These are phyloP conservation scores for Hirtodrosophila duncani DNA, from an alignment of 2,888 invertebrate genomes.

Conservation along the genomic window DNA sequence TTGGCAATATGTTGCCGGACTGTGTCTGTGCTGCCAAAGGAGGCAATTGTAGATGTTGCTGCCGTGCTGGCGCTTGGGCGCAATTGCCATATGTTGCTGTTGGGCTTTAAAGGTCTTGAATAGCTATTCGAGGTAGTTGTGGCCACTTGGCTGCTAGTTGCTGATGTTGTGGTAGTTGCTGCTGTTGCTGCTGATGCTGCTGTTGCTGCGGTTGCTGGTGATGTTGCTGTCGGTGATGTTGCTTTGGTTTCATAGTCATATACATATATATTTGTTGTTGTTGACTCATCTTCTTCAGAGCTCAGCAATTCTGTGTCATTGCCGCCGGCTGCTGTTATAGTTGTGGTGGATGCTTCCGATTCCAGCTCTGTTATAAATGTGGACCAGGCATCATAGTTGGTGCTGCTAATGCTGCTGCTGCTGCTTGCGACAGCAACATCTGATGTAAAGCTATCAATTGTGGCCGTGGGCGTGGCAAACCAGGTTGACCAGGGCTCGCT, in stretches of 20 bases:
- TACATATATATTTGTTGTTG: conserved; percentile 33
- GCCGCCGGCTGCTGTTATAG: conserved; percentile 26
- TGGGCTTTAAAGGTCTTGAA: conserved; percentile 19
- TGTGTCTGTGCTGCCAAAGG: background rate
- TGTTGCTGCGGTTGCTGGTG: conserved; percentile 31
- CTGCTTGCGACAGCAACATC: conserved; percentile 31
- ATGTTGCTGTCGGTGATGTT: conserved; percentile 42
- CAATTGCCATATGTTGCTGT: conserved; percentile 29
- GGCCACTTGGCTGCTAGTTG: conserved; percentile 13
- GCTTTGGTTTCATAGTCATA: conserved; percentile 61
- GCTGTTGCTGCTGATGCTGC: conserved; percentile 20
- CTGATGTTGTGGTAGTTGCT: conserved; percentile 4
- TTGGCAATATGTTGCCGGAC: conserved; percentile 36
- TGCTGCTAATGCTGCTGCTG: conserved; percentile 42
- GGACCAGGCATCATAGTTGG: conserved; percentile 48
- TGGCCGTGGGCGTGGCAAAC: conserved; percentile 49
- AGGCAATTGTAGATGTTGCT: conserved; percentile 14
- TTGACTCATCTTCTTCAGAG: conserved; percentile 14
- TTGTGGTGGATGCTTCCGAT: conserved; percentile 39
- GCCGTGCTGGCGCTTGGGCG: conserved; percentile 17
- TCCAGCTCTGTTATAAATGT: conserved; percentile 55
- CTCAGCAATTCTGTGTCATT: conserved; percentile 47
- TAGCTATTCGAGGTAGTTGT: conserved; percentile 20
- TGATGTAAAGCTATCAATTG: conserved; percentile 43
- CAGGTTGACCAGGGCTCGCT: conserved; percentile 56